These are phyloP conservation scores for Centropristis striata DNA, from an alignment of 2,113 vertebrate species.

Conservation along the genomic window DNA sequence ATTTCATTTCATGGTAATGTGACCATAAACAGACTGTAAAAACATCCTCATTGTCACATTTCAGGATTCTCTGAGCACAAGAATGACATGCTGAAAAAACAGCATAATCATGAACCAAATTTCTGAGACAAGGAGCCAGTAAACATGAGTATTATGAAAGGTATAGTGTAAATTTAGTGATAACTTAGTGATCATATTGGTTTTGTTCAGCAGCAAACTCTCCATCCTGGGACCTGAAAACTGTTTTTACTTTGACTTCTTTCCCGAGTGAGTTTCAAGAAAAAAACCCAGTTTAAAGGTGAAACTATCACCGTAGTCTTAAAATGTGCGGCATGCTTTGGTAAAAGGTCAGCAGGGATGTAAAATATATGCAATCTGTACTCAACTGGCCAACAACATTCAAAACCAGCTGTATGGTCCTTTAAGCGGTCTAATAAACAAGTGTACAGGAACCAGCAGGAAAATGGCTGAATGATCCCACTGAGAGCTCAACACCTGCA, in stretches of 20 bases:
- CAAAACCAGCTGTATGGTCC: constrained; percentile 26
- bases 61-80: neutral
- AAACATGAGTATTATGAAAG: neutral
- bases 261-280: too few species aligned
- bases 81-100: neutral
- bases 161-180: neutral
- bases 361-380: constrained; percentile 9
- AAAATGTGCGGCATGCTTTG: neutral
- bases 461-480: constrained; percentile 51
- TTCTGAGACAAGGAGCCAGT: neutral
- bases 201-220: neutral
- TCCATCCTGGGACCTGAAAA: neutral
- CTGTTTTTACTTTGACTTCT: too few species aligned
- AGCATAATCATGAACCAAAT: neutral
- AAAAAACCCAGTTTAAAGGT: neutral
- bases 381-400: constrained; percentile 39
- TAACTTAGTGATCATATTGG: neutral
- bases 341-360: constrained; percentile 24
- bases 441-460: constrained; percentile 23
- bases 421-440: constrained; percentile 49
- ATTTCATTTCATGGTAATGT: too few species aligned
- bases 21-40: too few species aligned
- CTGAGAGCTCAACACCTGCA: constrained; percentile 54
- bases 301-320: neutral
- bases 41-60: neutral